Base-by-base conservation (phyloP, 2,113 vertebrate genomes). In the Ivindomyrus marchei region DNA sequence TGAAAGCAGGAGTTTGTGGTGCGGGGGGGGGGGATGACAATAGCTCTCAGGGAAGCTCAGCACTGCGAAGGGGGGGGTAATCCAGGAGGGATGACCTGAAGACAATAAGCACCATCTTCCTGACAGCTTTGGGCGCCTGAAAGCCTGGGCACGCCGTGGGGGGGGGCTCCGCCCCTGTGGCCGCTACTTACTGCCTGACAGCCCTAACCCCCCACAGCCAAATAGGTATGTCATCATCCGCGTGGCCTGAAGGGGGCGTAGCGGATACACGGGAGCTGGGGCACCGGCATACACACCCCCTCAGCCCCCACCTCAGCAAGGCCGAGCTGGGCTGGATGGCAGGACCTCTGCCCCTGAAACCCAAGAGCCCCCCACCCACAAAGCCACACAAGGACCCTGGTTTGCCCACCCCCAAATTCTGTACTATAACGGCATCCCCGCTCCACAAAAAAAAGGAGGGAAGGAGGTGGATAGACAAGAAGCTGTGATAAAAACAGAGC, bases 51-150 rank as follows among this genome's bases (percentile, higher is more conserved):
- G 90, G 88, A 89, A 90, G 89, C 46, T 90, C 88, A 91, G 91
- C 89, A 90, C 91, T 91, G 91, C 92, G 90, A 94, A 91, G 88
- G 89, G 10, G 47, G 45, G 89, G 42, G 36, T 0, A 6, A 53
- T 31, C 13, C 50, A 21, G 21, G 92, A 91, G 92, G 92, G 91
- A 92, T 90, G 93, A 94, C 93, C 94, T 93, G 90, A 90, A 89
- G 92, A 93, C 92, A 92, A 92, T 58, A 93, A 92, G 92, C 91
- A 49, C 92, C 91, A 94, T 95, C 94, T 94, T 92, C 91, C 92
- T 45, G 91, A 88, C 90, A 56, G 88, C 85, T 87, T 89, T 88
- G 88, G 88, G 90, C 88, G 91, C 92, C 92, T 95, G 92, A 95
- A 96, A 95, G 94, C 91, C 92, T 83, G 46, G 86, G 50, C 24